Conservation (phyloP, 37 sponge, comb jelly and placozoan species). For the Eunapius fragilis region DNA sequence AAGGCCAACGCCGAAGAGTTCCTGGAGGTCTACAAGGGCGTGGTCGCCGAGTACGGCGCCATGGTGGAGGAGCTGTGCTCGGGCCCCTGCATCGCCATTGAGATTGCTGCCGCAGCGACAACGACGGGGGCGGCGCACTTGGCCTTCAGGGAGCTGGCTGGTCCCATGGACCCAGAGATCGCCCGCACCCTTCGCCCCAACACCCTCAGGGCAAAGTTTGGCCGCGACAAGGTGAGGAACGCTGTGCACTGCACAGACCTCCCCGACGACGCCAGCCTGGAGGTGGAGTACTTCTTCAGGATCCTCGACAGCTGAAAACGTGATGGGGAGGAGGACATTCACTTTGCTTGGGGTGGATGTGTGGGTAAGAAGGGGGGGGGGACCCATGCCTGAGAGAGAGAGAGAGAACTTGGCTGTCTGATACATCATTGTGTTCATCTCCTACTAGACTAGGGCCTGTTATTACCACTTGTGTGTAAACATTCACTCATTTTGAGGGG, state of each 20-base stretch:
- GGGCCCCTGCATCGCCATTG: conserved; percentile 97
- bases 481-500: too few species aligned
- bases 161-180: conserved; percentile 95
- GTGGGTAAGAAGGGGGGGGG: too few species aligned
- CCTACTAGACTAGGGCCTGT: too few species aligned
- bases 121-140: conserved; percentile 36
- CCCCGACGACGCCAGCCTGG: conserved; percentile 87
- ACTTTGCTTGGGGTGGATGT: too few species aligned
- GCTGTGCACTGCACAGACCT: conserved; percentile 97
- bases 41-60: conserved; percentile 88
- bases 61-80: conserved; percentile 93
- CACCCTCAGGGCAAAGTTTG: conserved; percentile 92
- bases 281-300: conserved; percentile 90
- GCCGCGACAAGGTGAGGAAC: conserved; percentile 90
- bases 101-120: conserved; percentile 44
- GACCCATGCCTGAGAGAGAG: too few species aligned
- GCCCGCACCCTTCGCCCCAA: conserved; percentile 90
- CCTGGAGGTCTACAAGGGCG: conserved; percentile 95
- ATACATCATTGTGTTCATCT: too few species aligned
- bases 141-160: conserved; percentile 77
- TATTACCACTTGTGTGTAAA: too few species aligned
- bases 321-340: too few species aligned
- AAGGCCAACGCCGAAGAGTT: conserved; percentile 94
- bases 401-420: too few species aligned
- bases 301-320: conserved; percentile 54